Conservation (phyloP, 2,113 vertebrate species). For the Xiphophorus hellerii region DNA sequence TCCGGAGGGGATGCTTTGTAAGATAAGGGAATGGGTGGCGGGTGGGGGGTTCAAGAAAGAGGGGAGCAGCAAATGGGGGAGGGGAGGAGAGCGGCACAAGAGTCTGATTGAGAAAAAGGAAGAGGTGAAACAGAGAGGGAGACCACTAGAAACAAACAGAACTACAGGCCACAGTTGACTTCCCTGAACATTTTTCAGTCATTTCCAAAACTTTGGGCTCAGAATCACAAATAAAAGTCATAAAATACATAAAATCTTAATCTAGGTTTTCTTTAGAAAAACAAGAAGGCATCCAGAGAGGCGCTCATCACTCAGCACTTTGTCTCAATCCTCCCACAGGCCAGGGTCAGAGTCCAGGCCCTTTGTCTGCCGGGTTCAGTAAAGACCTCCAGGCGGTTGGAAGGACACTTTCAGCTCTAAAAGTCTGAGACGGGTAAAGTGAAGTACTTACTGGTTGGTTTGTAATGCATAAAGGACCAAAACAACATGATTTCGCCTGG, state of each 20-base stretch:
- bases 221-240: too few relatives aligned
- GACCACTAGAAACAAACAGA: neutral
- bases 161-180: neutral
- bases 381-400: neutral
- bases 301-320: slow-evolving; percentile 57
- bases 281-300: slow-evolving; percentile 65
- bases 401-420: slow-evolving; percentile 2
- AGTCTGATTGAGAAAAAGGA: slow-evolving; percentile 18
- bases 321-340: slow-evolving; percentile 28
- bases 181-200: neutral
- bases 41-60: slow-evolving; percentile 1
- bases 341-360: slow-evolving; percentile 11
- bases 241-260: neutral
- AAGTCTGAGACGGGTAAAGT: slow-evolving; percentile 2
- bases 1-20: slow-evolving; percentile 42
- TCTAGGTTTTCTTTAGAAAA: slow-evolving; percentile 53
- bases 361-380: slow-evolving; percentile 15
- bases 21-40: slow-evolving; percentile 28
- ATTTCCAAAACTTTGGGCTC: neutral
- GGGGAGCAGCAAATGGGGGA: slow-evolving; percentile 1
- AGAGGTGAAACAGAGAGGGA: slow-evolving; percentile 8
- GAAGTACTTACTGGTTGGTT: neutral
- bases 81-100: slow-evolving; percentile 13
- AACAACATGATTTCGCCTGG: slow-evolving; percentile 35
- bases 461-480: slow-evolving; percentile 21